Evolutionary conservation across 2,888 invertebrate species (phyloP), one percentile per base, ranked within the genome.

Genomic region (Scrobipalpa costella): DNA sequence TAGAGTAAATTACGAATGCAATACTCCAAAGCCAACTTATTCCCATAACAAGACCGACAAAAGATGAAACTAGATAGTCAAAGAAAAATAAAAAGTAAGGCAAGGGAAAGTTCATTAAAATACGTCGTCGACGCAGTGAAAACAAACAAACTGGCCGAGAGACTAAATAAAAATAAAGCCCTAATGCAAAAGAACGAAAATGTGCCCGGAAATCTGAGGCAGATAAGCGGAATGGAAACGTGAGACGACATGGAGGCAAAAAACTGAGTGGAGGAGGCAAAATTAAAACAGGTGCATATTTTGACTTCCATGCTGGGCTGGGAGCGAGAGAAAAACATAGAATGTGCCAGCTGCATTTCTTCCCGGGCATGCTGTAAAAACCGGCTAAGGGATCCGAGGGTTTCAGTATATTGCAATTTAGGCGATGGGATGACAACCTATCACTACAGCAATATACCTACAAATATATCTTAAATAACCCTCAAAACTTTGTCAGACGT

Each of bases 171-270:
- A 81, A 77, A 79, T 75, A 79, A 77, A 75, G 67, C 67, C 68
- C 63, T 72, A 73, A 74, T 74, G 77, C 74, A 71, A 78, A 78
- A 77, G 67, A 70, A 69, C 72, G 76, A 77, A 80, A 79, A 74
- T 69, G 72, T 72, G 71, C 75, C 67, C 72, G 72, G 77, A 80
- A 78, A 81, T 81, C 79, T 73, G 77, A 80, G 73, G 69, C 73
- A 77, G 79, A 78, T 81, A 79, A 77, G 76, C 76, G 75, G 72
- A 78, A 78, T 75, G 73, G 77, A 77, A 81, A 81, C 73, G 67
- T 73, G 78, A 81, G 71, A 71, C 66, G 64, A 27, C 64, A 2
- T 11, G 34, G 64, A 64, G 67, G 8, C 9, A 15, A 11, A 9
- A 40, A 40, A 7, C 2, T 21, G 2, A 7, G 19, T 52, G 27